Percentiles rank a stretch among this genome's conserved stretches.
Evolutionary conservation across 2,888 invertebrate species (phyloP).

Genomic region (Calameuta filiformis): DNA sequence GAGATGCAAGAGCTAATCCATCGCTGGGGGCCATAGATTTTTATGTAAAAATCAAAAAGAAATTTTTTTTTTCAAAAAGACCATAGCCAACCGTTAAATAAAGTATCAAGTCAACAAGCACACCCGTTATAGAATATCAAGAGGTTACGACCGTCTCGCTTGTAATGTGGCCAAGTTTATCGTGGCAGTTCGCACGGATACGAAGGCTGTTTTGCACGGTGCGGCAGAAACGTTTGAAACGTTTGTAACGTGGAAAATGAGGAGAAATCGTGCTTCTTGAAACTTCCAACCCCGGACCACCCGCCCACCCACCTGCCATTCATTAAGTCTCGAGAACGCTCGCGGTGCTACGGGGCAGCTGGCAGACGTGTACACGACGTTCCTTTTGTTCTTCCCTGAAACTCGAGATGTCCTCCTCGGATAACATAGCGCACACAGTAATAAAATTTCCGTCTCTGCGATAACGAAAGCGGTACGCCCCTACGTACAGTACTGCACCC

Average conservation of each 20-base stretch:
- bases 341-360: constrained; percentile 41
- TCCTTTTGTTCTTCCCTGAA: constrained; percentile 55
- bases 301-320: constrained; percentile 29
- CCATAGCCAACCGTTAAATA: neutral
- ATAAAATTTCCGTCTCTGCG: constrained; percentile 29
- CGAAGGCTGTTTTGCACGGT: neutral
- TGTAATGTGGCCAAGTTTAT: neutral
- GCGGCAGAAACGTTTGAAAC: constrained; percentile 19
- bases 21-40: neutral
- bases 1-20: constrained; percentile 17
- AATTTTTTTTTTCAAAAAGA: neutral
- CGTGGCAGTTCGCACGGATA: neutral
- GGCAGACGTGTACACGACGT: constrained; percentile 49
- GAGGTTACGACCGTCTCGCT: neutral
- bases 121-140: neutral
- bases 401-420: constrained; percentile 55
- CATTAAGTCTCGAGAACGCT: constrained; percentile 52
- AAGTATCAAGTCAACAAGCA: neutral
- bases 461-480: constrained; percentile 35
- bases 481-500: neutral
- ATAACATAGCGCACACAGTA: constrained; percentile 40
- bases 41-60: neutral
- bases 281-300: constrained; percentile 10
- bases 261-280: constrained; percentile 23
- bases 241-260: constrained; percentile 29